Base-by-base conservation (phyloP, 2,888 invertebrate species). In the Crematogaster levior region DNA sequence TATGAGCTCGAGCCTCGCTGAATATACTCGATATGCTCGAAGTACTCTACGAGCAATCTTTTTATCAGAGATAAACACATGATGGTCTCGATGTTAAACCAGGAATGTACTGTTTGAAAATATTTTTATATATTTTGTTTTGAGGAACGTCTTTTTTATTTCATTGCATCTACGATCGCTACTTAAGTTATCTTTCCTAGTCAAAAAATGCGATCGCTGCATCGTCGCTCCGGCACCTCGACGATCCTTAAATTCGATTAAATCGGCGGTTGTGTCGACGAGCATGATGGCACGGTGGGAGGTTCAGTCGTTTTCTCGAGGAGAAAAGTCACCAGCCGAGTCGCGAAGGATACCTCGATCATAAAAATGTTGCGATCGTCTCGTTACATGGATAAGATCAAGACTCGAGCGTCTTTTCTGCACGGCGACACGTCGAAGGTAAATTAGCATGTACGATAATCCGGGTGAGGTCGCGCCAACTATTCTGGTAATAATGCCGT, bases 401-500 rank as follows among this genome's bases (percentile, higher is more conserved):
- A 66, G 73, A n/a, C 56, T 65, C 70, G 70, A 46, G 12, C 18
- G 43, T 68, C 66, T 61, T 68, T 72, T 48, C 30, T 70, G 40
- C 56, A 37, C n/a, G n/a, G 65, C 77, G 63, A 63, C 82, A 68
- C 51, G 43, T 63, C 53, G 60, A 73, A 58, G 58, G 73, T 83
- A 79, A 83, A 84, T 83, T 80, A 83, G 83, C 74, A 83, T 84
- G 80, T 68, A 66, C 61, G 73, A 83, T 84, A 83, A 84, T 84
- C 83, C 83, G 84, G 61, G 63, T 66, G 74, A 84, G 63, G 30
- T 86, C 81, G 83, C 75, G 83, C 58, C 24, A 73, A 77, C 84
- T 84, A 83, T 77, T 72, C 84, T 24, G 43, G 43, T 61, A 72
- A 72, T 82, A 82, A 82, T 60, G 63, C 30, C 53, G 58, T 24